Base-by-base conservation (phyloP, 2,888 invertebrate species). In the Galeruca laticollis region DNA sequence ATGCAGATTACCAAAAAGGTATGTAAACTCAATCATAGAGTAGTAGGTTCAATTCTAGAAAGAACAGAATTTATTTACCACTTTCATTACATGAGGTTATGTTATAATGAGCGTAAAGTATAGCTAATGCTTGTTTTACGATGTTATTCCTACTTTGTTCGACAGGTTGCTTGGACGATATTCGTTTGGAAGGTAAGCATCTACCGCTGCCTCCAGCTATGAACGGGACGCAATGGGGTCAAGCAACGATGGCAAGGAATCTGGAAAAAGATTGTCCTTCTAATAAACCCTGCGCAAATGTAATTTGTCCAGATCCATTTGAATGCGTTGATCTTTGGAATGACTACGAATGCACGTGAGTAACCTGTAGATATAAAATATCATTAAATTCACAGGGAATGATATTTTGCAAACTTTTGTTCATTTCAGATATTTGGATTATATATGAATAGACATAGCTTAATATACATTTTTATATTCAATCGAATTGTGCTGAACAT, bases 261-360 rank as follows among this genome's bases (percentile, higher is more conserved):
- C 88, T 98, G 68, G 95, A 95, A 81, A 92, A 94, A 76, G 94
- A 95, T 83, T 99, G 99, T 84, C 94, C 95, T 13, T 97, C 97
- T 2, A 96, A 97, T 81, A 96, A 97, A 83, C 97, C 97, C 1
- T 98, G 98, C 83, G 94, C 94, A 77, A 95, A 96, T 84, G 95
- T 97, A 47, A 95, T 96, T 81, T 98, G 98, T 83, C 94, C 94
- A 0, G 94, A 94, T 82, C 96, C 95, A 11, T 96, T 97, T 85
- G 96, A 96, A 82, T 98, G 97, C 86, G 94, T 96, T 75, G 98
- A 97, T 87, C 90, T 98, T 13, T 99, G 99, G 98, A 98, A 98
- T 86, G 95, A 96, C 86, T 96, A 97, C 82, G 97, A 98, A 85
- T 99, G 99, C 96, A 96, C 97, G 96, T 99, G 87, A 93, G 96